Percentiles rank a stretch among this genome's conserved stretches.
These are phyloP conservation scores for Cryptops parisi DNA, from an alignment of 2,888 invertebrate species.

Conservation along the genomic window DNA sequence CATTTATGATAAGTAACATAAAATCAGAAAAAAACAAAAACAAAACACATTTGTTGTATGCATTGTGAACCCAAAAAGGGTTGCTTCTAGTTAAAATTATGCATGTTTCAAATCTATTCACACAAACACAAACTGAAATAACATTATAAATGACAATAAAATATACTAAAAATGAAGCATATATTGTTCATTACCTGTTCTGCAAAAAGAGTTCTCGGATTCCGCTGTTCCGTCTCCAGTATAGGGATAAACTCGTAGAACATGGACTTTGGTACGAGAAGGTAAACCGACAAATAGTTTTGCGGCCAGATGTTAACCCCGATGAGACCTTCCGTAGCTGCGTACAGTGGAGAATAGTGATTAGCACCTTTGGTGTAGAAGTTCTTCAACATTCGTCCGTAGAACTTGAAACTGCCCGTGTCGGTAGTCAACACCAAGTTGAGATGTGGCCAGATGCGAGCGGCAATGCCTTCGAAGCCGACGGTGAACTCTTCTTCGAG, in stretches of 20 bases:
- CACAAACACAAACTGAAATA: no score
- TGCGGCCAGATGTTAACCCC: conserved; percentile 22
- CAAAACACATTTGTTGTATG: no score
- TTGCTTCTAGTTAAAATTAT: no score
- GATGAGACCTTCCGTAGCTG: conserved; percentile 29
- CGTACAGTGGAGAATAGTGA: conserved; percentile 29
- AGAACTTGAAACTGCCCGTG: conserved; percentile 28
- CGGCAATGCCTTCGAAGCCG: conserved; percentile 23
- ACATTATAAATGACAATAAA: background rate
- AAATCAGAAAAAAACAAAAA: no score
- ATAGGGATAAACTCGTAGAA: conserved; percentile 31
- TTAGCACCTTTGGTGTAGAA: conserved; percentile 22
- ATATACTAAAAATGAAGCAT: background rate
- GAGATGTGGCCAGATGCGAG: conserved; percentile 18
- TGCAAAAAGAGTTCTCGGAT: conserved; percentile 10
- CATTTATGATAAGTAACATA: no score
- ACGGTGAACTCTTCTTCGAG: conserved; percentile 23
- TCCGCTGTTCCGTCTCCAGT: conserved; percentile 16
- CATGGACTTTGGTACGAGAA: conserved; percentile 27
- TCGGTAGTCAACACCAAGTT: conserved; percentile 7
- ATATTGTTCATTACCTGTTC: conserved; percentile 4
- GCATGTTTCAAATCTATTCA: no score
- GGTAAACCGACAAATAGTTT: conserved; percentile 20
- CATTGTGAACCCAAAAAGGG: no score
- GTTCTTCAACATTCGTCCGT: conserved; percentile 20